Base-by-base conservation (phyloP, 1,140 invertebrate genomes). In the Lineus longissimus region DNA sequence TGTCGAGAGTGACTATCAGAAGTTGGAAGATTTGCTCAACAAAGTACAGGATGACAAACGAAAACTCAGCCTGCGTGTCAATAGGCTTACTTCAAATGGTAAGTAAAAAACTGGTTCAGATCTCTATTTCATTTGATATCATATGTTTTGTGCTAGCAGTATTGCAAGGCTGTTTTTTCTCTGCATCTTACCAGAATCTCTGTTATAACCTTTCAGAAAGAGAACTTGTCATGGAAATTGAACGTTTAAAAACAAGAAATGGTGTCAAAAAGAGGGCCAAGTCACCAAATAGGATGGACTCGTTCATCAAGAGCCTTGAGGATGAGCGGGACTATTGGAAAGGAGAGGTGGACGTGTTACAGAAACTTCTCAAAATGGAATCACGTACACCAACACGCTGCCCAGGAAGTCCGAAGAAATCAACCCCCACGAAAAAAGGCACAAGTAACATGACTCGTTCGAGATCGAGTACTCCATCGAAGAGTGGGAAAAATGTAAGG, bases 301-400 rank as follows among this genome's bases (percentile, higher is more conserved):
- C 73, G 13, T 77, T 81, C 59, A 74, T 82, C 1, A 75, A 72
- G 27, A 73, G 73, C 54, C 58, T 82, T 1, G 81, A 82, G 64
- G 77, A 81, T 56, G 81, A 82, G 65, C 63, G 81, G n/a, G 79
- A 82, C 65, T 82, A 81, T 60, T 82, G 77, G 69, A 71, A 75
- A 57, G 72, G 73, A n/a, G 80, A 81, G 69, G 73, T 75, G 0
- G 72, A 78, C n/a, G 68, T 66, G 13, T 65, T 82, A 27, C 75
- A 80, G 66, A 72, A 74, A 62, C 67, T 76, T 63, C 57, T 78
- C 25, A 68, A 73, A 15, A 68, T 69, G 22, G 72, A 73, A 31
- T 66, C 71, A 19, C 17, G 40, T 41, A n/a, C 19, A 45, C 70
- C 72, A 23, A 55, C 70, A 2, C 51, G 68, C 17, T 62, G 61